Evolutionary conservation across 1,140 invertebrate species (phyloP).

Genomic region (Sinella curviseta): DNA sequence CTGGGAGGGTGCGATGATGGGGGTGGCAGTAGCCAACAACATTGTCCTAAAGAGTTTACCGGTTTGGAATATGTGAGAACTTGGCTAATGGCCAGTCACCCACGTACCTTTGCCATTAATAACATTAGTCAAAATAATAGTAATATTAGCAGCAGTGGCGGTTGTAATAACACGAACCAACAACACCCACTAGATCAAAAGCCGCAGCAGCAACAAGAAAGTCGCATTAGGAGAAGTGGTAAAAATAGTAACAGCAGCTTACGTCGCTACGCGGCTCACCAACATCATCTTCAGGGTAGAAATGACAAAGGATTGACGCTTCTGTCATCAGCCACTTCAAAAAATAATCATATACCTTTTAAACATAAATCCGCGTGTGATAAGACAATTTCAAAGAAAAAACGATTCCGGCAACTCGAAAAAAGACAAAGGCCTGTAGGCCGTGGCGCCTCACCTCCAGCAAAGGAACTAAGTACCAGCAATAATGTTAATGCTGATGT

Average conservation of each 20-base stretch:
- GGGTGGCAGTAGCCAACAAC: conserved; percentile 7
- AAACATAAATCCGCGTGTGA: conserved; percentile 1
- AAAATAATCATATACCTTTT: background rate
- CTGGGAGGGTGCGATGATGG: background rate
- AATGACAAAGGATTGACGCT: background rate
- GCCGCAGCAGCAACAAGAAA: background rate
- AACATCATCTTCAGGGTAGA: too few species aligned
- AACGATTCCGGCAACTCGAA: conserved; percentile 20
- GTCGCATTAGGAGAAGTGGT: too few species aligned
- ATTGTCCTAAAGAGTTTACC: conserved; percentile 47
- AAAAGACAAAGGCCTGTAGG: conserved; percentile 34
- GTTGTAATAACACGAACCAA: conserved; percentile 25
- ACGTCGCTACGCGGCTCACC: too few species aligned
- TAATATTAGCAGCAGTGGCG: too few species aligned
- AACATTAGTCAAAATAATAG: background rate
- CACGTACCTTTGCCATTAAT: conserved; percentile 20
- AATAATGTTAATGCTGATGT: background rate
- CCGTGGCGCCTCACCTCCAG: conserved; percentile 27
- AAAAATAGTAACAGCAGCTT: too few species aligned
- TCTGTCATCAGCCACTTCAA: background rate
- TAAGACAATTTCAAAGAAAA: conserved; percentile 2
- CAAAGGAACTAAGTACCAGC: conserved; percentile 8
- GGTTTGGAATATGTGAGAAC: conserved; percentile 47
- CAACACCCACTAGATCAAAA: background rate
- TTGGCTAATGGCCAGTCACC: conserved; percentile 47